Conservation (phyloP, 2,113 vertebrate species). For the Apeltes quadracus region DNA sequence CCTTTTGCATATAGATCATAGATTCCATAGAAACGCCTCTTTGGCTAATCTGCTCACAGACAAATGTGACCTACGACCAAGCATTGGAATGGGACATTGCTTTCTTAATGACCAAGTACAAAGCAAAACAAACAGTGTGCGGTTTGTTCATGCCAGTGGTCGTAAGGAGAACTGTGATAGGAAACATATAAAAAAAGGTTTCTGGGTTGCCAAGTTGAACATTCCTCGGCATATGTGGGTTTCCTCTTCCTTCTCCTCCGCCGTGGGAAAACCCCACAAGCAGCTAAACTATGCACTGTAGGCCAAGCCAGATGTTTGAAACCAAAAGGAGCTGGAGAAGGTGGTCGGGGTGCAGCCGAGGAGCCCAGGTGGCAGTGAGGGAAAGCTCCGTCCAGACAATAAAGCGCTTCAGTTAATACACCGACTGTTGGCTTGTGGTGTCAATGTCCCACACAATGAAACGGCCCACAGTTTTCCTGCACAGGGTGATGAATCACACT, state of each 20-base stretch:
- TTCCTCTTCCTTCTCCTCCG: neutral
- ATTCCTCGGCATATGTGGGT: conserved; percentile 14
- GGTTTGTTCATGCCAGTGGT: neutral
- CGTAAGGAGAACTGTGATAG: neutral
- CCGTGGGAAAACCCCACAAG: neutral
- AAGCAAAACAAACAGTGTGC: neutral
- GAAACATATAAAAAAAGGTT: neutral
- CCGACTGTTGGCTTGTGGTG: conserved; percentile 31
- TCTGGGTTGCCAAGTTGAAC: conserved; percentile 26
- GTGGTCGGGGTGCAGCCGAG: no score
- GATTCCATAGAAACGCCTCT: neutral
- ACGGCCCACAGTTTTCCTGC: conserved; percentile 24
- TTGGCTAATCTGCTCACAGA: neutral
- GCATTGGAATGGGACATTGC: neutral
- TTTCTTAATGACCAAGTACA: neutral
- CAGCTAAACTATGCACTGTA: no score
- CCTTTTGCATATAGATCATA: neutral
- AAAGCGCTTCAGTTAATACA: conserved; percentile 65
- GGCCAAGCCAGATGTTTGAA: no score
- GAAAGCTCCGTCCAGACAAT: conserved; percentile 69
- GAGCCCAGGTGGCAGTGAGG: conserved; percentile 32
- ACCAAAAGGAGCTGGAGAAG: no score
- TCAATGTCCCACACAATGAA: conserved; percentile 47
- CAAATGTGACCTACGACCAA: neutral
- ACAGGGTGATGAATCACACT: conserved; percentile 43